A percentile compares a stretch with the other conserved stretches of the same genome.
Conservation (phyloP, 2,797 vertebrate genomes). For the Sphaeramia orbicularis region DNA sequence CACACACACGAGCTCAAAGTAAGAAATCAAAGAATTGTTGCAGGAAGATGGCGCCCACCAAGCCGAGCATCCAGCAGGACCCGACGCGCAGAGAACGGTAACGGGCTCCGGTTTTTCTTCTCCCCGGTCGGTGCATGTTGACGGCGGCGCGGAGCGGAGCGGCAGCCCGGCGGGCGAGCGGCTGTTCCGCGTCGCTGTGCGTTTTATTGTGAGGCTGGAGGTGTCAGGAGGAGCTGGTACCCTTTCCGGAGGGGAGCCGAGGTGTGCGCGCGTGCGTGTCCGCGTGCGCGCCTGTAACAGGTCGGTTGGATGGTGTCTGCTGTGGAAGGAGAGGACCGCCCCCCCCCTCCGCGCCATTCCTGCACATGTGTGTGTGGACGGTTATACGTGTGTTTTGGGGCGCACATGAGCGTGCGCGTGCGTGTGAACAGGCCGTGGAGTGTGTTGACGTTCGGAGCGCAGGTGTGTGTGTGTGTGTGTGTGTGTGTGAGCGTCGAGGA, state of each 20-base stretch:
- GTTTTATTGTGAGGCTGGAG: too few species aligned
- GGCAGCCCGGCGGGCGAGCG: too few species aligned
- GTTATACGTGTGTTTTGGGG: too few species aligned
- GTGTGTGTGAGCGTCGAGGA: slow-evolving; percentile 61
- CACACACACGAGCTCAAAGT: slow-evolving; percentile 75
- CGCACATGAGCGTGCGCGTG: slow-evolving; percentile 33
- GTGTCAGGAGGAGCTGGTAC: slow-evolving; percentile 73
- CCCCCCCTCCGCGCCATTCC: slow-evolving; percentile 9
- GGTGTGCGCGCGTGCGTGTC: slow-evolving; percentile 36
- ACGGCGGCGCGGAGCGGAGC: too few species aligned
- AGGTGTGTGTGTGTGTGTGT: too few species aligned
- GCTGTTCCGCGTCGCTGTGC: too few species aligned
- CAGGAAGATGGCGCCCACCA: slow-evolving; percentile 99
- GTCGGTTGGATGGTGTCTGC: slow-evolving; percentile 67
- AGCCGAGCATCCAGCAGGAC: slow-evolving; percentile 98
- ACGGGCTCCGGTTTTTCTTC: too few species aligned
- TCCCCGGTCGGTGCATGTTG: too few species aligned
- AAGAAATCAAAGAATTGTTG: slow-evolving; percentile 87
- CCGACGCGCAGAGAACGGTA: slow-evolving; percentile 97
- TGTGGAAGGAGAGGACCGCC: slow-evolving; percentile 28
- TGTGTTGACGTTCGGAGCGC: slow-evolving; percentile 57
- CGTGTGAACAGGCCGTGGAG: slow-evolving; percentile 36
- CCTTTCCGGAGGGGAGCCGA: slow-evolving; percentile 70
- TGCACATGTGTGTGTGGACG: not conserved
- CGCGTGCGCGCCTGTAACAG: slow-evolving; percentile 73